phyloP scores from a whole-genome alignment of 2,113 vertebrate species.

The Felis chaus region DNA sequence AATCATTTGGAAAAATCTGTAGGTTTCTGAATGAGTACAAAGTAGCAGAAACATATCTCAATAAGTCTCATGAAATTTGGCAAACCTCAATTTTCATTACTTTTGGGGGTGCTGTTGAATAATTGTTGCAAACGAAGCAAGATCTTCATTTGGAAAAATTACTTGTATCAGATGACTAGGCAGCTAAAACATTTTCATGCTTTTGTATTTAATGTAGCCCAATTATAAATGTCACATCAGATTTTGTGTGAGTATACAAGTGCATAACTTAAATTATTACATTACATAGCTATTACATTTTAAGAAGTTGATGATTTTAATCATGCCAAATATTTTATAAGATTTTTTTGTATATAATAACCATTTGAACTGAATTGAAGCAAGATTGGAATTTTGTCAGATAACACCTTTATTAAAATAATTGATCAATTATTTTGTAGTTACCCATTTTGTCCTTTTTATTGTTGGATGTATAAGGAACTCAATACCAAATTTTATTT shows the following conservation, averaged over 20 bases:
- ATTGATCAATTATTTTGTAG: conserved; percentile 31
- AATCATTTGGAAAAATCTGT: conserved; percentile 5
- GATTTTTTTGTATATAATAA: conserved; percentile 31
- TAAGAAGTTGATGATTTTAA: conserved; percentile 58
- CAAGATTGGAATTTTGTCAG: conserved; percentile 41
- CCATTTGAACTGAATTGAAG: conserved; percentile 28
- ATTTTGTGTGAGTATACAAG: conserved; percentile 56
- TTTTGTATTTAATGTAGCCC: conserved; percentile 72
- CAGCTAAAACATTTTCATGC: conserved; percentile 65
- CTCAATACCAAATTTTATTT: not conserved
- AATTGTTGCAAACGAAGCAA: conserved; percentile 44
- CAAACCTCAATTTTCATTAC: conserved; percentile 28
- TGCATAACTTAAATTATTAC: conserved; percentile 67
- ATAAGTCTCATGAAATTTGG: conserved; percentile 24
- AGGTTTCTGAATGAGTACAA: not conserved
- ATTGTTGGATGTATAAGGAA: not conserved
- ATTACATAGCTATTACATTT: conserved; percentile 67
- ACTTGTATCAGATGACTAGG: conserved; percentile 67
- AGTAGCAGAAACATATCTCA: not conserved
- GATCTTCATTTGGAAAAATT: conserved; percentile 66
- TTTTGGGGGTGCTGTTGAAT: conserved; percentile 19
- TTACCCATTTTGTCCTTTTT: not conserved
- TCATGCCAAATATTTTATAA: conserved; percentile 38
- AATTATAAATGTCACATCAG: conserved; percentile 66
- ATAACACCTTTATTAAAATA: conserved; percentile 49